A percentile compares a stretch with the other conserved stretches of the same genome.
phyloP scores from a whole-genome alignment of 2,113 vertebrate species.

The Tyto alba region DNA sequence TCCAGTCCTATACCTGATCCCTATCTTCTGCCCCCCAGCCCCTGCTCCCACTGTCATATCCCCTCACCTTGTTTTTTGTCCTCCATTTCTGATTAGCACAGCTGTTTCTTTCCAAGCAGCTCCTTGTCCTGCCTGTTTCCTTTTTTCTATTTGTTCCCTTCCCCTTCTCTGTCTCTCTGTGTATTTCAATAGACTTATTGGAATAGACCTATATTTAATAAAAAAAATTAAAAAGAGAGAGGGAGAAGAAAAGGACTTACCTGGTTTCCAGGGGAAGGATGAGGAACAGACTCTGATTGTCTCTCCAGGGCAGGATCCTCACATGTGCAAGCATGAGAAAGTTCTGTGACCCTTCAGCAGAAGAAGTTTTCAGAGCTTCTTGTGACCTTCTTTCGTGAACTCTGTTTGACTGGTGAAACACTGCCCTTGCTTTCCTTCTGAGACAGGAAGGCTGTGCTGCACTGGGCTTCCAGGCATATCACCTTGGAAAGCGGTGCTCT shows the following conservation, averaged over 20 bases:
- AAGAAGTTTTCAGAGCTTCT: neutral
- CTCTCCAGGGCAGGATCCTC: neutral
- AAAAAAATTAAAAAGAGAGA: neutral
- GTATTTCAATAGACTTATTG: neutral
- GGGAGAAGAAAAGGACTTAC: neutral
- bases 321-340: neutral
- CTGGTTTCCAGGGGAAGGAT: neutral
- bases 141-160: neutral
- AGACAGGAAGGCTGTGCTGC: neutral
- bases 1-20: neutral
- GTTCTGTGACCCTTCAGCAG: neutral
- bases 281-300: neutral
- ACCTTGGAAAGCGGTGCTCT: neutral
- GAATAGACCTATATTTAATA: neutral
- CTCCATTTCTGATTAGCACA: neutral
- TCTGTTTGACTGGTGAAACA: neutral
- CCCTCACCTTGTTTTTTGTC: neutral
- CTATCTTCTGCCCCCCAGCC: neutral
- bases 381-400: neutral
- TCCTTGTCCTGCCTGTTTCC: neutral
- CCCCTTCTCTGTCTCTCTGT: neutral
- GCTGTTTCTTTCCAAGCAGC: neutral
- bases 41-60: neutral
- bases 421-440: neutral
- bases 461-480: neutral